Evolutionary conservation across 1,140 invertebrate species (phyloP).

Genomic region (Saxidomus purpurata): DNA sequence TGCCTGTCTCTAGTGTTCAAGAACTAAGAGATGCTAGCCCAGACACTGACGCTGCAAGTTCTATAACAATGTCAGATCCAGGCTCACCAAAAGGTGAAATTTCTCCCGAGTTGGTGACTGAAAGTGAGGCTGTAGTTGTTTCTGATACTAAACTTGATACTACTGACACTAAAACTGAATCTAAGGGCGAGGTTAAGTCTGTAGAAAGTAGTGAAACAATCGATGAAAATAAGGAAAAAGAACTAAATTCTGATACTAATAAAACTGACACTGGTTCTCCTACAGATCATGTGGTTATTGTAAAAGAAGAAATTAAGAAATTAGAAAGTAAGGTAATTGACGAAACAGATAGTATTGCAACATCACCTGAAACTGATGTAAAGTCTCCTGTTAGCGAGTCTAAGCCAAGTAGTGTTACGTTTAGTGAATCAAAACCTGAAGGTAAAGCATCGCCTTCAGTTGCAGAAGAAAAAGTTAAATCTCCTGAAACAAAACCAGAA

Average conservation of each 20-base stretch:
- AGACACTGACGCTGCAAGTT: slow-evolving; percentile 57
- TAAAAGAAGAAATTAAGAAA: slow-evolving; percentile 60
- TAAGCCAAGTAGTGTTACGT: background rate
- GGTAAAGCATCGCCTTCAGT: background rate
- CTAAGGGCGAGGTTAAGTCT: background rate
- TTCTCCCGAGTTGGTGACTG: background rate
- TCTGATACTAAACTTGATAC: background rate
- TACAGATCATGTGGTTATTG: slow-evolving; percentile 44
- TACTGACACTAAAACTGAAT: slow-evolving; percentile 7
- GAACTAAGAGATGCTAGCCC: slow-evolving; percentile 45
- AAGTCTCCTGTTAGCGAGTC: background rate
- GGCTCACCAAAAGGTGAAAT: slow-evolving; percentile 46
- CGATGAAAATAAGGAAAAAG: slow-evolving; percentile 17
- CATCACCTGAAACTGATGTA: background rate
- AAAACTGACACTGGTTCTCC: slow-evolving; percentile 32
- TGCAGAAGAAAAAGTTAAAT: background rate
- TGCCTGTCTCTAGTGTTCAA: background rate
- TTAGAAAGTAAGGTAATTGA: slow-evolving; percentile 48
- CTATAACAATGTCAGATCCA: slow-evolving; percentile 55
- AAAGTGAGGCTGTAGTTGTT: background rate
- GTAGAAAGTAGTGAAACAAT: slow-evolving; percentile 18
- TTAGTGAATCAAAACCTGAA: background rate
- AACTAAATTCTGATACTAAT: slow-evolving; percentile 3
- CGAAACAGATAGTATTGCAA: slow-evolving; percentile 40
- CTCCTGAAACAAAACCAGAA: background rate